These are phyloP conservation scores for Tinamus major DNA, from an alignment of 2,797 vertebrate genomes.

Conservation along the genomic window DNA sequence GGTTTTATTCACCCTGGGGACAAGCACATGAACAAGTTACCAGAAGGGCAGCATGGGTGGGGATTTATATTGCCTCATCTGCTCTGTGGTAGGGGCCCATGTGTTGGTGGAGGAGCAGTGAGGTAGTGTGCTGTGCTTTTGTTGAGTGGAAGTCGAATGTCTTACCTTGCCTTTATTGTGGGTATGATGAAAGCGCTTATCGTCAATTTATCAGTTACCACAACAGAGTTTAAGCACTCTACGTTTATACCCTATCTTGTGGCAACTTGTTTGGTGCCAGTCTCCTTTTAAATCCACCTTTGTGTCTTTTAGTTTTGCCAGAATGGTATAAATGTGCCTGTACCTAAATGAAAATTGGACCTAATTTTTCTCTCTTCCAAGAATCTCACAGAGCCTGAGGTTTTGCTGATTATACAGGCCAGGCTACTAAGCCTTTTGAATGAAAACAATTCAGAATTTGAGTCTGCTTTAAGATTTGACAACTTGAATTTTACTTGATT, in stretches of 20 bases:
- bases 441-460: conserved; percentile 4
- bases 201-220: conserved; percentile 33
- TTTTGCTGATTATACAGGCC: neutral
- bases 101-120: neutral
- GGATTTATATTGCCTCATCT: conserved; percentile 29
- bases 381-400: neutral
- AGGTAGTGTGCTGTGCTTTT: neutral
- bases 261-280: neutral
- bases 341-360: neutral
- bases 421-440: neutral
- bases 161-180: conserved; percentile 9
- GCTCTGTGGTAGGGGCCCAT: neutral
- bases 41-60: neutral
- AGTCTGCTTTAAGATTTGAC: neutral
- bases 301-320: neutral
- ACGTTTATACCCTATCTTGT: conserved; percentile 20
- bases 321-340: neutral
- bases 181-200: conserved; percentile 25
- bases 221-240: neutral
- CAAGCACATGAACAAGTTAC: neutral
- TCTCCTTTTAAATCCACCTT: conserved; percentile 8
- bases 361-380: neutral
- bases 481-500: neutral
- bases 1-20: conserved; percentile 15
- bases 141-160: fast-evolving